phyloP scores from a whole-genome alignment of 2,888 invertebrate species.

The Aplocera efformata region DNA sequence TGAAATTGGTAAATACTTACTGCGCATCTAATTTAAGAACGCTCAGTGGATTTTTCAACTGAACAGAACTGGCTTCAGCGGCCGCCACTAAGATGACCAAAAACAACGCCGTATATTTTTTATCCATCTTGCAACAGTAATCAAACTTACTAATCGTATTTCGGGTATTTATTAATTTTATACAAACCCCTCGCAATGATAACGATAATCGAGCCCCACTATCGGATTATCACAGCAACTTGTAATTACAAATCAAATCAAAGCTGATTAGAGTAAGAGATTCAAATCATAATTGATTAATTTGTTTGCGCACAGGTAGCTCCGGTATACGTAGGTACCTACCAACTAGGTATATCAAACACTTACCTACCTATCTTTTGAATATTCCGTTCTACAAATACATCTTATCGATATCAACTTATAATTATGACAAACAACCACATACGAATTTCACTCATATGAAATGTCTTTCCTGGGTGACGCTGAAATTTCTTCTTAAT shows the following conservation, averaged over 20 bases:
- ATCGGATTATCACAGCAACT: conserved; percentile 32
- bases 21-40: conserved; percentile 19
- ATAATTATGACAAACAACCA: too few species aligned
- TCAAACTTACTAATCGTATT: conserved; percentile 26
- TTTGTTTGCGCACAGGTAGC: conserved; percentile 38
- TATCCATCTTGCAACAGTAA: conserved; percentile 41
- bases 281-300: conserved; percentile 48
- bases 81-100: conserved; percentile 47
- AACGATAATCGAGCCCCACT: conserved; percentile 32
- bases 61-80: conserved; percentile 47
- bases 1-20: conserved; percentile 12
- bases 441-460: too few species aligned
- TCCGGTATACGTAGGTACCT: too few species aligned
- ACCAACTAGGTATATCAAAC: background rate
- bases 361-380: background rate
- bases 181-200: conserved; percentile 34
- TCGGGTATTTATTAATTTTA: conserved; percentile 37
- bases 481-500: too few species aligned
- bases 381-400: background rate
- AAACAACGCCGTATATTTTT: conserved; percentile 45
- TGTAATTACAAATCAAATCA: conserved; percentile 39
- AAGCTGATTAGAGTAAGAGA: conserved; percentile 37
- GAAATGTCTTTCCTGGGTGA: too few species aligned
- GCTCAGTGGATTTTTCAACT: conserved; percentile 28
- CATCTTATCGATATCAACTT: too few species aligned